Evolutionary conservation across 2,888 invertebrate genomes (phyloP).

Genomic region (Lampropteryx suffumata): DNA sequence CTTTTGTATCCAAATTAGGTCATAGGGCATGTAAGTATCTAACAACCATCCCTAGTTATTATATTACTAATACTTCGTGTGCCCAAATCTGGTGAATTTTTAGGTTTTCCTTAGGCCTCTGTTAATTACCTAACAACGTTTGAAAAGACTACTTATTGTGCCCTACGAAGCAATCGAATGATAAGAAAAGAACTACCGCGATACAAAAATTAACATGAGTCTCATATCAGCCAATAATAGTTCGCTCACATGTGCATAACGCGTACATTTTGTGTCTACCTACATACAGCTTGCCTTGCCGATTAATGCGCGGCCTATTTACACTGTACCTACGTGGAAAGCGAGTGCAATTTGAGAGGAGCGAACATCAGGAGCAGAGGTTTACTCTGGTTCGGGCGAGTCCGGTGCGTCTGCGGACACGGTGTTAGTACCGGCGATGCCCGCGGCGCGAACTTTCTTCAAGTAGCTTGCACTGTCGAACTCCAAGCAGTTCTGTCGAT

Average conservation of each 20-base stretch:
- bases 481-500: slow-evolving; percentile 78
- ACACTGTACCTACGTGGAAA: slow-evolving; percentile 13
- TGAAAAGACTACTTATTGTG: no score
- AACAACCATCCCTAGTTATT: no score
- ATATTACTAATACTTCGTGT: no score
- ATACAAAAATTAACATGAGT: slow-evolving; percentile 21
- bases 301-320: no score
- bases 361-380: slow-evolving; percentile 21
- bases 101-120: no score
- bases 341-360: slow-evolving; percentile 35
- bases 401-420: slow-evolving; percentile 73
- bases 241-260: slow-evolving; percentile 16
- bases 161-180: no score
- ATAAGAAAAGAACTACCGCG: no score
- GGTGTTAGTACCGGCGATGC: slow-evolving; percentile 59
- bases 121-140: no score
- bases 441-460: slow-evolving; percentile 69
- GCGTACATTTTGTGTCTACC: slow-evolving; percentile 5
- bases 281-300: neutral
- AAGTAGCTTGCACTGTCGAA: slow-evolving; percentile 79
- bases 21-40: no score
- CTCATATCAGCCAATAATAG: slow-evolving; percentile 3
- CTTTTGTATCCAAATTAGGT: slow-evolving; percentile 16
- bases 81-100: no score
- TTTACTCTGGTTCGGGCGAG: slow-evolving; percentile 78